Base-by-base conservation (phyloP, 2,113 vertebrate genomes). In the Ancistrus triradiatus region DNA sequence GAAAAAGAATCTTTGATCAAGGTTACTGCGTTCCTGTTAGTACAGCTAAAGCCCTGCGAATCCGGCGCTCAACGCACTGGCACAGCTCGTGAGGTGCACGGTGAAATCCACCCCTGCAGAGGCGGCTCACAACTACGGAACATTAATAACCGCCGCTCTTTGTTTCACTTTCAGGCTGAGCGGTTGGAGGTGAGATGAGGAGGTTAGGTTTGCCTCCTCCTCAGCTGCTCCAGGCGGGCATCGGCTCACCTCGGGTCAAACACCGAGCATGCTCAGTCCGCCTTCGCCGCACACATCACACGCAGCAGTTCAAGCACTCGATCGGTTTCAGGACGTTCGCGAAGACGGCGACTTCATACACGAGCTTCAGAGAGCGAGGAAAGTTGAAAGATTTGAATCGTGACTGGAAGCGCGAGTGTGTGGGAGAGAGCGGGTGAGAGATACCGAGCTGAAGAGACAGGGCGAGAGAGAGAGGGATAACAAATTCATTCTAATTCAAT, bases 1-100 rank as follows among this genome's bases (percentile, higher is more conserved):
- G 40, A 67, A 40, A 70, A n/a, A 63, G 46, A 40, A 66, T 49
- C 52, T 74, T 70, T 70, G 72, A 74, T 71, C 68, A 67, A 68
- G 60, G 68, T 71, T 68, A 71, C 37, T 53, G 48, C 68, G 62
- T n/a, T 62, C 24, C 59, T 59, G 63, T 44, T 60, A 66, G 44
- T 31, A 60, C 9, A 25, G 46, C 58, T 52, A 60, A 70, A 63
- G 17, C 52, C 37, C 18, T 50, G 59, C 33, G 64, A 46, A 43
- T 35, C 52, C 27, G 25, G 42, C 24, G n/a, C 59, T 42, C n/a
- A 21, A 33, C 21, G 47, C 28, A 15, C 40, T 67, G 43, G 35
- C 51, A 11, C 24, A 59, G 58, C 56, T 61, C 13, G 38, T 38
- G 35, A 7, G 10, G 6, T n/a, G 13, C 38, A 6, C 14, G 14